phyloP scores from a whole-genome alignment of 2,888 invertebrate species.

The Hyppa rectilinea region DNA sequence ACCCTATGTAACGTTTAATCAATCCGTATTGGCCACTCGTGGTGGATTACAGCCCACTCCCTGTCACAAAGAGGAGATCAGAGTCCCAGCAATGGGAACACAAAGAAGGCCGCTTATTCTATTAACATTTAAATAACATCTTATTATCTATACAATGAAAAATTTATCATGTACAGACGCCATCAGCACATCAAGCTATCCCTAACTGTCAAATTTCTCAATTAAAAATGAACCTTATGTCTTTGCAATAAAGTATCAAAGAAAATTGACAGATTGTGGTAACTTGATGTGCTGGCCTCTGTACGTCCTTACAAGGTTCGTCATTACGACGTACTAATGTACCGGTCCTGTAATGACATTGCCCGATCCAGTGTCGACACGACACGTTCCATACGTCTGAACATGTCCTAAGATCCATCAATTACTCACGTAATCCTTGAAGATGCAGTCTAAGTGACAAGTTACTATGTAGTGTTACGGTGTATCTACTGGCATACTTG shows the following conservation, averaged over 20 bases:
- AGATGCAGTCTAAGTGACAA: constrained; percentile 16
- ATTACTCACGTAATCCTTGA: constrained; percentile 36
- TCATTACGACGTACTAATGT: neutral
- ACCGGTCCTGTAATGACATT: constrained; percentile 9
- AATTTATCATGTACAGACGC: too few species aligned
- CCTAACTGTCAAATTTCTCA: too few species aligned
- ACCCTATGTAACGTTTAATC: neutral
- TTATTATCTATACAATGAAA: neutral
- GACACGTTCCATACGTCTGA: constrained; percentile 21
- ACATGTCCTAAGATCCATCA: constrained; percentile 46
- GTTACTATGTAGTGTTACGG: neutral
- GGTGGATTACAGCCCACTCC: neutral
- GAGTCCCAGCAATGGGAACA: neutral
- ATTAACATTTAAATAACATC: too few species aligned
- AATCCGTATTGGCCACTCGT: neutral
- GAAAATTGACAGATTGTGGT: too few species aligned
- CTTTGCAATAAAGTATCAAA: too few species aligned
- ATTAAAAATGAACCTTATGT: too few species aligned
- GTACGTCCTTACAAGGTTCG: neutral
- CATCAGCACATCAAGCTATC: too few species aligned
- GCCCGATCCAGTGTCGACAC: constrained; percentile 18
- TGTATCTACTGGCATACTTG: neutral
- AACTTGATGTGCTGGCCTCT: too few species aligned
- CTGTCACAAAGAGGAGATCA: neutral
- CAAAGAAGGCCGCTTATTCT: neutral